Evolutionary conservation across 2,888 invertebrate species (phyloP).

Genomic region (Scaeva pyrastri): DNA sequence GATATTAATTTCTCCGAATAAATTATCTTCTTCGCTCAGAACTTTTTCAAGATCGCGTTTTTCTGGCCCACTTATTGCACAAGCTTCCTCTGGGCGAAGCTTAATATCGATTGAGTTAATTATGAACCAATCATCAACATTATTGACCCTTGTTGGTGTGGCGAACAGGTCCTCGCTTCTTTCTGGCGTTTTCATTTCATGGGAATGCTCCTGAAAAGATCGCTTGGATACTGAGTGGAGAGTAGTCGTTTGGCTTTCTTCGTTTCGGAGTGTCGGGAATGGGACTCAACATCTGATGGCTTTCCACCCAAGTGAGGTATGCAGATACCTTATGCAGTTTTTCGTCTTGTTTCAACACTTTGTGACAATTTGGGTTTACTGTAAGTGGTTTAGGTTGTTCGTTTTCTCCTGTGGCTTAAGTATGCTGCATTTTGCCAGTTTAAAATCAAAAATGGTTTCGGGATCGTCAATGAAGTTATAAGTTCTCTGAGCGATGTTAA

Average conservation of each 20-base stretch:
- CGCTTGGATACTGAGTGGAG: background rate
- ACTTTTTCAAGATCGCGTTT: background rate
- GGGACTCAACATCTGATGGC: background rate
- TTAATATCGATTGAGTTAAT: slow-evolving; percentile 9
- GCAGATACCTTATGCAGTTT: background rate
- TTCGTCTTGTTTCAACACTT: background rate
- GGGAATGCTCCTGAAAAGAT: background rate
- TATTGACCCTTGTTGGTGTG: slow-evolving; percentile 1
- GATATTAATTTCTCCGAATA: slow-evolving; percentile 7
- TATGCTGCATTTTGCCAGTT: background rate
- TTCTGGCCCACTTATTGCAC: background rate
- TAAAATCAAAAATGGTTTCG: background rate
- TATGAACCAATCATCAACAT: slow-evolving; percentile 3
- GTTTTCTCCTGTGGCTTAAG: background rate
- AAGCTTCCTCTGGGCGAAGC: slow-evolving; percentile 2
- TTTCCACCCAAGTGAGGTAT: slow-evolving; percentile 1
- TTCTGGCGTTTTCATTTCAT: background rate
- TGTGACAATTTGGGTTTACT: background rate
- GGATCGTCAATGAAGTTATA: slow-evolving; percentile 16
- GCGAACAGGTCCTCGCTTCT: background rate
- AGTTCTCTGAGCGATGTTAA: slow-evolving; percentile 4
- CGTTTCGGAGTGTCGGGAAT: slow-evolving; percentile 1
- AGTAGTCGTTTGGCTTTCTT: background rate
- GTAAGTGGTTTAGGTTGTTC: background rate
- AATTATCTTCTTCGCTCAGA: too few species aligned